Evolutionary conservation across 2,797 vertebrate species (phyloP).

Genomic region (Sebastolobus altivelis): DNA sequence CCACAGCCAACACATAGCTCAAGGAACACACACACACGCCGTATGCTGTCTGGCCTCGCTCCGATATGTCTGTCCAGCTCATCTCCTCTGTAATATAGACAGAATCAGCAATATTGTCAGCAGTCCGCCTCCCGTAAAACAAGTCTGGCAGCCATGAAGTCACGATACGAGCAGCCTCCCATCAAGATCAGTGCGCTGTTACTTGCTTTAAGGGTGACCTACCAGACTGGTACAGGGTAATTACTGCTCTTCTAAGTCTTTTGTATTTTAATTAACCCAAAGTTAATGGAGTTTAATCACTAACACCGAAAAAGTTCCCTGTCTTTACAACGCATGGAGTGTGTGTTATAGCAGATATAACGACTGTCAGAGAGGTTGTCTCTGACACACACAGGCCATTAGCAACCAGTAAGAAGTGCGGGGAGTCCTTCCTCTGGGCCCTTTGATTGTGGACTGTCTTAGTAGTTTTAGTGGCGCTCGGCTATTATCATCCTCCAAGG

Average conservation of each 20-base stretch:
- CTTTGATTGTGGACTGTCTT: conserved; percentile 87
- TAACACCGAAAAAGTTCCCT: conserved; percentile 74
- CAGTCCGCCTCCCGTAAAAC: conserved; percentile 67
- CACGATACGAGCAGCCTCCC: conserved; percentile 61
- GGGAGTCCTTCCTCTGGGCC: conserved; percentile 79
- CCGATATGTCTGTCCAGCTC: conserved; percentile 58
- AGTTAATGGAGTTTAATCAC: conserved; percentile 84
- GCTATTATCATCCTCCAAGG: conserved; percentile 87
- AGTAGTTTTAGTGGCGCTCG: conserved; percentile 85
- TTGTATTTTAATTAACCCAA: conserved; percentile 83
- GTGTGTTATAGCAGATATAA: conserved; percentile 75
- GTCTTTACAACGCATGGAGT: conserved; percentile 70
- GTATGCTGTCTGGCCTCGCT: conserved; percentile 50
- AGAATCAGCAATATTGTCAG: conserved; percentile 70
- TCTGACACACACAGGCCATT: conserved; percentile 83
- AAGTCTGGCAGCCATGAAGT: conserved; percentile 59
- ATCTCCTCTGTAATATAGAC: conserved; percentile 61
- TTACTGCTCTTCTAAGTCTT: conserved; percentile 78
- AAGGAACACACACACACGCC: conserved; percentile 67
- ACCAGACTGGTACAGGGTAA: conserved; percentile 71
- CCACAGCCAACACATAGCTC: conserved; percentile 82
- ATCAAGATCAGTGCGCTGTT: conserved; percentile 62
- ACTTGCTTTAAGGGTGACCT: conserved; percentile 67
- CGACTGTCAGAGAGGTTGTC: conserved; percentile 72
- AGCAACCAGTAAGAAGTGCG: conserved; percentile 83